These are phyloP conservation scores for Elephas maximus DNA, from an alignment of 2,113 vertebrate species.

Conservation along the genomic window DNA sequence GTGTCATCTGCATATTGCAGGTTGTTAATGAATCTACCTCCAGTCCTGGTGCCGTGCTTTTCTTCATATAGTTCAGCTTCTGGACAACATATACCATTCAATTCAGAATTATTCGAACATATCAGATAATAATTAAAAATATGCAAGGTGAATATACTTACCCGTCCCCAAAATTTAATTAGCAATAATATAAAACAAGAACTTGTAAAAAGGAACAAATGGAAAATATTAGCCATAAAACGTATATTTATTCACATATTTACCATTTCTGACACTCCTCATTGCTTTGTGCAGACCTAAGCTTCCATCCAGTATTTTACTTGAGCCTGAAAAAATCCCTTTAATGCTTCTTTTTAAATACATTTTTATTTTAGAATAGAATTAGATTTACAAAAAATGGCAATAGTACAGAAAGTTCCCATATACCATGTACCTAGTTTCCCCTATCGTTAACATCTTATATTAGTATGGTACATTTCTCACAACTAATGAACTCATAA, in stretches of 20 bases:
- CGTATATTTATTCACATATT: neutral
- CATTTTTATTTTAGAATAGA: neutral
- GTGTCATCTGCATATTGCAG: too few relatives aligned
- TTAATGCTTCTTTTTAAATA: slow-evolving; percentile 11
- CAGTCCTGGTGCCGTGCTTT: too few relatives aligned
- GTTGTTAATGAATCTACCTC: too few relatives aligned
- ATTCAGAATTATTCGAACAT: neutral
- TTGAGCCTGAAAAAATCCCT: neutral
- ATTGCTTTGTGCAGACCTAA: neutral
- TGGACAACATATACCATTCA: neutral
- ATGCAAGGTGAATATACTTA: slow-evolving; percentile 1
- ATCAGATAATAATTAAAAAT: slow-evolving; percentile 21
- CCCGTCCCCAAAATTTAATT: neutral
- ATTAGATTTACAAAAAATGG: neutral
- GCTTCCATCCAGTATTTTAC: neutral
- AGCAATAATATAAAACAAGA: neutral
- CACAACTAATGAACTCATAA: too few relatives aligned
- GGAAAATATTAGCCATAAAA: slow-evolving; percentile 29
- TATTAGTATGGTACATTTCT: too few relatives aligned
- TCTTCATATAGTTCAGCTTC: too few relatives aligned
- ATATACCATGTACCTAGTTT: too few relatives aligned
- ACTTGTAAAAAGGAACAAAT: neutral
- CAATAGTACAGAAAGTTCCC: too few relatives aligned
- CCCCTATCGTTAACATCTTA: too few relatives aligned
- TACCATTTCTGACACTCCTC: neutral